Evolutionary conservation across 2,797 vertebrate genomes (phyloP), one percentile per base, ranked within the genome.

Genomic region (Aldrovandia affinis): DNA sequence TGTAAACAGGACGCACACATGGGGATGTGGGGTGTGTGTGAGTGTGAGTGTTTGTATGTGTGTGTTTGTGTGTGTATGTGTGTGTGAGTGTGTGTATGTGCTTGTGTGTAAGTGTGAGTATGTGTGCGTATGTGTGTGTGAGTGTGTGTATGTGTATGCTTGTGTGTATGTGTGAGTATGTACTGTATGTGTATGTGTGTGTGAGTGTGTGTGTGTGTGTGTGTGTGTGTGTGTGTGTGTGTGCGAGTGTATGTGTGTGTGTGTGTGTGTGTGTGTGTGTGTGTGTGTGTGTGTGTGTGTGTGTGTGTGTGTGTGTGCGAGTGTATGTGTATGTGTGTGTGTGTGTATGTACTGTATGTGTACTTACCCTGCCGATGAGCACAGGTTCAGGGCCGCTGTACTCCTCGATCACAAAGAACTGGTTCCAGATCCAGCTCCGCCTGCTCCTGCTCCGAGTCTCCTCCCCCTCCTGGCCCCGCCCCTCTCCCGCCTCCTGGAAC

Each of bases 381-480:
- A 98, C 97, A 0, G 97, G 97, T 86, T 98, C 97, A 0, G 97
- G 97, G 12, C 97, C 97, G 39, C 94, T 89, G 88, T 98, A 98
- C 90, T 98, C 97, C 91, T 98, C 97, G 10, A 98, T 98, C 89
- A 98, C 97, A 83, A 98, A 98, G 92, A 98, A 98, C 94, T 98
- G 97, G 92, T 98, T 98, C 97, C 97, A 98, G 70, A 97, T 97
- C 97, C 97, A 98, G 93, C 97, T 98, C 90, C 97, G 94, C 55
- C 96, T 94, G 61, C 86, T 93, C 61, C 97, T 94, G 2, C 91
- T 87, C 30, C 90, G 94, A 0, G 91, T 88, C 47, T 44, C 82
- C n/a, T 36, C 89, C 50, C 15, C 81, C 1, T 61, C 80, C 73
- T 81, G 87, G 85, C 86, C 85, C 50, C 61, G 12, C 85, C 86